Evolutionary conservation across 2,888 invertebrate species (phyloP).

Genomic region (Drosophila anomelani): DNA sequence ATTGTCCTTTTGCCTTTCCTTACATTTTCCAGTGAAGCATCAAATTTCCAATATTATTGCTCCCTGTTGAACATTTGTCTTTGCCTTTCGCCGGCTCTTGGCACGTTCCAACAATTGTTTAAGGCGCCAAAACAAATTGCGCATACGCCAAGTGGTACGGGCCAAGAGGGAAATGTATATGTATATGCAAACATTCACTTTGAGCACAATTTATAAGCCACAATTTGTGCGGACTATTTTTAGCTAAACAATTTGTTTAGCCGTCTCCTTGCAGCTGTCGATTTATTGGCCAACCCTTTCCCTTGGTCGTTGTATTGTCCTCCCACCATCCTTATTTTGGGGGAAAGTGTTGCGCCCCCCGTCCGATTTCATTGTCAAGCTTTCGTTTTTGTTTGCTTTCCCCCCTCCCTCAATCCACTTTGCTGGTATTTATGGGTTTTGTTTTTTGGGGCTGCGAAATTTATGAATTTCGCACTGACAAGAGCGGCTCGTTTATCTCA

Average conservation of each 20-base stretch:
- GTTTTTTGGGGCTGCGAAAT: constrained; percentile 53
- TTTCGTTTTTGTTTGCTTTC: constrained; percentile 33
- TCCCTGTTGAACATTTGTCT: constrained; percentile 73
- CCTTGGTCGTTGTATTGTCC: not conserved
- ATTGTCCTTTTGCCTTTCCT: not conserved
- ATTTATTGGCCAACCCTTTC: constrained; percentile 51
- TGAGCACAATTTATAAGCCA: constrained; percentile 49
- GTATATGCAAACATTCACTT: constrained; percentile 42
- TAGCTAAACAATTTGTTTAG: constrained; percentile 47
- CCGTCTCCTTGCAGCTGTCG: constrained; percentile 45
- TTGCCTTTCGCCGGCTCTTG: constrained; percentile 32
- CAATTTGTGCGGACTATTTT: constrained; percentile 60
- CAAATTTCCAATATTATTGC: constrained; percentile 76
- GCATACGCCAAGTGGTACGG: constrained; percentile 42
- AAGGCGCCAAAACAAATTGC: constrained; percentile 68
- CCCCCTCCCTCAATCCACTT: not conserved
- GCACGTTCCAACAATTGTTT: constrained; percentile 72
- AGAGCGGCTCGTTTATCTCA: constrained; percentile 54
- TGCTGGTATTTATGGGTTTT: constrained; percentile 43
- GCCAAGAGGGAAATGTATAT: constrained; percentile 12
- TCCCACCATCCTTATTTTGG: not conserved
- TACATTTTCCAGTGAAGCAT: constrained; percentile 54
- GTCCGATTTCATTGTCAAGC: constrained; percentile 34
- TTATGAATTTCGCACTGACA: constrained; percentile 59
- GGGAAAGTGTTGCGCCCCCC: not conserved